Conservation (phyloP, 2,888 invertebrate genomes). For the Dendrolimus pini region DNA sequence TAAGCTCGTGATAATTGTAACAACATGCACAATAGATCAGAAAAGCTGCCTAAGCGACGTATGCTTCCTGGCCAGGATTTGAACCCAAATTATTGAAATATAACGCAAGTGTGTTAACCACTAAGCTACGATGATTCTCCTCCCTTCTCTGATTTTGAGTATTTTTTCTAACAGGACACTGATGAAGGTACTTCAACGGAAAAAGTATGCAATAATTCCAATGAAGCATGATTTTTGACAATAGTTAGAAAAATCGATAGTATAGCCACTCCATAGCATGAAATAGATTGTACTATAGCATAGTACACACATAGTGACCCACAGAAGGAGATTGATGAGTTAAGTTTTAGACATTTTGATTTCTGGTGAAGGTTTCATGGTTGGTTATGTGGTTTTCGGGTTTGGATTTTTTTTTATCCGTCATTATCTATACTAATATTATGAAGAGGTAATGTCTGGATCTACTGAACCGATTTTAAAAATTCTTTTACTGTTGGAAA, state of each 20-base stretch:
- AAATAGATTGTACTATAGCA: conserved; percentile 12
- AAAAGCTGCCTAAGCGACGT: no score
- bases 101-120: no score
- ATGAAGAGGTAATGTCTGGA: no score
- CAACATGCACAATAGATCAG: no score
- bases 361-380: conserved; percentile 2
- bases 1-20: no score
- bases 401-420: neutral
- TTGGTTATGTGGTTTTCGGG: neutral
- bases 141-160: no score
- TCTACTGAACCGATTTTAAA: no score
- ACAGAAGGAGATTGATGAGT: conserved; percentile 5
- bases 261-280: conserved; percentile 6
- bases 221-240: conserved; percentile 21
- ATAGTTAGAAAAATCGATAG: neutral
- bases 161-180: conserved; percentile 21
- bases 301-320: conserved; percentile 18
- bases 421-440: neutral
- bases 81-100: no score
- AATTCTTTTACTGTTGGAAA: no score
- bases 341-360: neutral
- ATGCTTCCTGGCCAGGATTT: no score
- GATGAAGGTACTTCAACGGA: conserved; percentile 20
- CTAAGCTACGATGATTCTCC: no score
- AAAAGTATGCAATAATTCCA: conserved; percentile 25